phyloP scores from a whole-genome alignment of 2,888 invertebrate genomes.

The Lampropteryx suffumata region DNA sequence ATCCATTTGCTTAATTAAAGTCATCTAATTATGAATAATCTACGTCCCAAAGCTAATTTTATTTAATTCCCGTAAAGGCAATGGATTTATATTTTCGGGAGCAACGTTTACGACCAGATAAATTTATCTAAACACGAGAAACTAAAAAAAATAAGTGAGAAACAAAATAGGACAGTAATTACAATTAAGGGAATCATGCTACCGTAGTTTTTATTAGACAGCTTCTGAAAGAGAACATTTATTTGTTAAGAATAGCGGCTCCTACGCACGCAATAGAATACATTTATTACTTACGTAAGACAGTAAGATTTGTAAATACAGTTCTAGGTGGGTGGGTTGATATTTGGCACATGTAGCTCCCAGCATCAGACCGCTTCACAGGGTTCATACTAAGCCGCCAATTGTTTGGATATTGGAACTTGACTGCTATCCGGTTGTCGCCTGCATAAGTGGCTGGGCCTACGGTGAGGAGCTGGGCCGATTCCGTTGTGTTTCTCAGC shows the following conservation, averaged over 20 bases:
- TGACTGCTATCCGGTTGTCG: slow-evolving; percentile 84
- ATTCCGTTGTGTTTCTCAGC: slow-evolving; percentile 85
- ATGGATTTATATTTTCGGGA: slow-evolving; percentile 20
- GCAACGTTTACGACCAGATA: slow-evolving; percentile 4
- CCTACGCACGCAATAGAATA: neutral
- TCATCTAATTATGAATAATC: slow-evolving; percentile 38
- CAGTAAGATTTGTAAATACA: slow-evolving; percentile 88
- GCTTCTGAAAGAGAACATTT: too few species aligned
- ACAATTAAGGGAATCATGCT: too few species aligned
- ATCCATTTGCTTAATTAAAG: slow-evolving; percentile 36
- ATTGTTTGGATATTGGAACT: slow-evolving; percentile 88
- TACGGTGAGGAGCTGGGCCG: slow-evolving; percentile 85
- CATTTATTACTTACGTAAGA: slow-evolving; percentile 86
- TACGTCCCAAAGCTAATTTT: slow-evolving; percentile 28
- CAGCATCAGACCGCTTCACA: slow-evolving; percentile 87
- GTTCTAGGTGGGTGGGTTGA: slow-evolving; percentile 91
- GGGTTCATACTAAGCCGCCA: slow-evolving; percentile 88
- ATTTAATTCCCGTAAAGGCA: slow-evolving; percentile 23
- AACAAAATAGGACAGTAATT: too few species aligned
- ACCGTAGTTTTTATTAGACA: too few species aligned
- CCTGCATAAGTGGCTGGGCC: slow-evolving; percentile 85
- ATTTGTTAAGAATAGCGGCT: neutral
- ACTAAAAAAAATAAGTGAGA: too few species aligned
- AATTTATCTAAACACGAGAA: neutral
- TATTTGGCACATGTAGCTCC: slow-evolving; percentile 91